Evolutionary conservation across 1,140 invertebrate genomes (phyloP), one percentile per base, ranked within the genome.

Genomic region (Drosophila carrolli): DNA sequence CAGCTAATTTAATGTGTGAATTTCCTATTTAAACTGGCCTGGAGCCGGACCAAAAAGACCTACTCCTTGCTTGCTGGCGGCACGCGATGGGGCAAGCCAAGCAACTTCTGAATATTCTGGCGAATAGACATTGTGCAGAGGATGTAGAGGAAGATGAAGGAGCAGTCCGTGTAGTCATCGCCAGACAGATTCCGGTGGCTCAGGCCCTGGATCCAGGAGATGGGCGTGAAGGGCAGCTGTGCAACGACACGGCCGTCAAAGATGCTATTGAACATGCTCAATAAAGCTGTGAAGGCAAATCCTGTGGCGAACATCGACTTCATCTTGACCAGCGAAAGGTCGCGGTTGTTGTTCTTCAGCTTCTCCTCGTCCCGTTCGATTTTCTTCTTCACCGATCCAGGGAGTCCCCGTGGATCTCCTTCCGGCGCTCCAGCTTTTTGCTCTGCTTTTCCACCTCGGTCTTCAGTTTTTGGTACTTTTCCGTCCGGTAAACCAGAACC

Each of bases 291-390:
- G 92, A 99, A 99, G 11, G 98, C 97, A 93, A 97, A 97, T 68
- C 98, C 98, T 93, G 99, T 99, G 14, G 98, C 98, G 95, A 99
- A 98, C 99, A 99, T 99, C 0, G 98, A 99, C 93, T 99, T 99
- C 99, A 99, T 99, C 94, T 99, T 99, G 0, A 99, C 98, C 84
- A 99, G 94, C 5, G 98, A 99, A 46, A 99, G 94, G 94, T 99
- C 99, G 78, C 98, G 94, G 91, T 99, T 99, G 81, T 99, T 99
- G 89, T 98, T 98, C 93, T 99, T 99, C 43, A 99, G 93, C 82
- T 97, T 96, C 93, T 99, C 99, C 93, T 99, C 99, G 93, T 99
- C 98, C 32, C 98, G 93, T 93, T 99, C 98, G 92, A 99, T 96
- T 94, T 99, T 99, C 84, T 99, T 99, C 91, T 99, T 99, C 60